These are phyloP conservation scores for Cheirogaleus major DNA, from an alignment of 2,797 vertebrate genomes.

Conservation along the genomic window DNA sequence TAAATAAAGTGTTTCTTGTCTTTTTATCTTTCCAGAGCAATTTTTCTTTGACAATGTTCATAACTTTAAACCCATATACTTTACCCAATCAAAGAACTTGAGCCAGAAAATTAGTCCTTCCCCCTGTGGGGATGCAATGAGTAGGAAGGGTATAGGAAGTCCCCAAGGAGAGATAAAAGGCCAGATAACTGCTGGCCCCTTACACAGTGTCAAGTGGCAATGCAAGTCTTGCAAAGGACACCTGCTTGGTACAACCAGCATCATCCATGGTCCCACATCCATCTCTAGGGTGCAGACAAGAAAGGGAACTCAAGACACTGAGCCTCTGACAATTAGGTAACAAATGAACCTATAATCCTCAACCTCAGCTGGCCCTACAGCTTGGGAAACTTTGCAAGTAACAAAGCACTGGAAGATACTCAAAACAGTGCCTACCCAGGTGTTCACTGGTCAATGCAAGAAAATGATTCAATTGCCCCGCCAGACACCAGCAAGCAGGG, in stretches of 20 bases:
- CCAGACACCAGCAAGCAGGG: background rate
- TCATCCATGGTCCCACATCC: background rate
- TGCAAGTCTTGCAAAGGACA: background rate
- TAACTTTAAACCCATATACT: background rate
- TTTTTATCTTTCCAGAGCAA: background rate
- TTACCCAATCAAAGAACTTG: background rate
- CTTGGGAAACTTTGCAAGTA: background rate
- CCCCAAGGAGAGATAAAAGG: background rate
- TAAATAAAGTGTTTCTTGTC: background rate
- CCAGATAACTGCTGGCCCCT: background rate
- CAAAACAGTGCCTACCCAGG: background rate
- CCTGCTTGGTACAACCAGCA: background rate
- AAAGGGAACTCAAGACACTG: background rate
- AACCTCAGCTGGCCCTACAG: background rate
- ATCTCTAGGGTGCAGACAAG: background rate
- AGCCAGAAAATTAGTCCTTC: background rate
- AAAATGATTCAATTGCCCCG: background rate
- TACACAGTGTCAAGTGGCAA: too few species aligned
- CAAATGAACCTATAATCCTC: background rate
- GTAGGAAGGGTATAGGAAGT: background rate
- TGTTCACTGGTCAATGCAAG: background rate
- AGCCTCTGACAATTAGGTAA: background rate
- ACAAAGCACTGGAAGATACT: background rate
- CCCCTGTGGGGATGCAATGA: background rate
- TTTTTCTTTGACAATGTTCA: background rate